A percentile compares a stretch with the other conserved stretches of the same genome.
phyloP scores from a whole-genome alignment of 2,888 invertebrate genomes.

The Augiades crinisus region DNA sequence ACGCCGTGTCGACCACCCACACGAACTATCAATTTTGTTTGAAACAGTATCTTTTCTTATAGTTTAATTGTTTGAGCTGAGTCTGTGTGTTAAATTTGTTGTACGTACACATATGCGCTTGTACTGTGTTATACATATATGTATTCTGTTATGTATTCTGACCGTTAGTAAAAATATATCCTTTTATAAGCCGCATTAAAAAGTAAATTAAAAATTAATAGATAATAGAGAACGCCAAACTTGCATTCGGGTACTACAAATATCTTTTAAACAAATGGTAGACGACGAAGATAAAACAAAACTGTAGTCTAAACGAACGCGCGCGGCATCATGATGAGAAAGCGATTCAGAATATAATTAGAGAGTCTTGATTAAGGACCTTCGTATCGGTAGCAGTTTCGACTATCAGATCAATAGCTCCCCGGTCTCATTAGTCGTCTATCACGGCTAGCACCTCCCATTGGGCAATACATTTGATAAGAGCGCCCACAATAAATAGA shows the following conservation, averaged over 20 bases:
- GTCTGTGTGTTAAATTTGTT: constrained; percentile 6
- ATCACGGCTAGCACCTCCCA: constrained; percentile 49
- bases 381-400: constrained; percentile 38
- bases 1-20: constrained; percentile 28
- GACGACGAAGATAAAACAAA: constrained; percentile 10
- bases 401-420: constrained; percentile 38
- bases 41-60: constrained; percentile 27
- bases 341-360: constrained; percentile 27
- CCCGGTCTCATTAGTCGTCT: constrained; percentile 41
- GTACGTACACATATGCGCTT: no score
- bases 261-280: not conserved
- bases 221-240: no score
- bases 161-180: no score
- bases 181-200: no score
- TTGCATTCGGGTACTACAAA: no score
- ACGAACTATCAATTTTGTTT: constrained; percentile 28
- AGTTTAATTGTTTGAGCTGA: not conserved
- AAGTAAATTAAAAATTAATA: no score
- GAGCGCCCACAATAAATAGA: constrained; percentile 51
- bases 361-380: constrained; percentile 27
- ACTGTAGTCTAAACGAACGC: constrained; percentile 7
- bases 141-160: no score
- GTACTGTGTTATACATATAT: no score
- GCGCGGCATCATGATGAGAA: constrained; percentile 22
- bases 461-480: constrained; percentile 43